phyloP scores from a whole-genome alignment of 2,888 invertebrate species.

The Galeruca laticollis region DNA sequence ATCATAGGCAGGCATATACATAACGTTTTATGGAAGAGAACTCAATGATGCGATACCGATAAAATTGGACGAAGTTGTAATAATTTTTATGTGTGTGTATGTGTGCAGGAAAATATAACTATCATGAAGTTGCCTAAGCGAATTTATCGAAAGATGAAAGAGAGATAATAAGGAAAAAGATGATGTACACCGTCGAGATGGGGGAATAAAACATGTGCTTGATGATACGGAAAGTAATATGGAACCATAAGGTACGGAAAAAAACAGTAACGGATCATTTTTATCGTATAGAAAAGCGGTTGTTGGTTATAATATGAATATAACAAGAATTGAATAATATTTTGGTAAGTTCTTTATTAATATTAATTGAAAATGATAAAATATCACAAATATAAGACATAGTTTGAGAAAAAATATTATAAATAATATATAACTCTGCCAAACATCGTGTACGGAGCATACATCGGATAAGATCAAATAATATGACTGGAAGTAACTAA shows the following conservation, averaged over 20 bases:
- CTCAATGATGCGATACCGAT: constrained; percentile 42
- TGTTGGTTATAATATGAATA: too few species aligned
- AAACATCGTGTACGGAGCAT: too few species aligned
- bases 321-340: too few species aligned
- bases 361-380: too few species aligned
- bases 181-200: constrained; percentile 49
- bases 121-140: constrained; percentile 50
- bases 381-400: too few species aligned
- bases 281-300: too few species aligned
- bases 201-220: constrained; percentile 62
- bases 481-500: too few species aligned
- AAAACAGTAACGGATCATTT: constrained; percentile 11
- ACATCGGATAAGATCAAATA: too few species aligned
- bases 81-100: constrained; percentile 47
- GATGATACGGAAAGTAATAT: constrained; percentile 55
- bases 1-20: constrained; percentile 43
- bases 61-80: constrained; percentile 43
- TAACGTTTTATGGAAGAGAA: constrained; percentile 43
- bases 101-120: constrained; percentile 42
- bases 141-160: constrained; percentile 53
- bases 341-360: too few species aligned
- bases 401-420: too few species aligned
- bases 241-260: constrained; percentile 44
- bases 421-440: too few species aligned
- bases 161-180: constrained; percentile 55